phyloP scores from a whole-genome alignment of 2,888 invertebrate species.

The Cephus spinipes region DNA sequence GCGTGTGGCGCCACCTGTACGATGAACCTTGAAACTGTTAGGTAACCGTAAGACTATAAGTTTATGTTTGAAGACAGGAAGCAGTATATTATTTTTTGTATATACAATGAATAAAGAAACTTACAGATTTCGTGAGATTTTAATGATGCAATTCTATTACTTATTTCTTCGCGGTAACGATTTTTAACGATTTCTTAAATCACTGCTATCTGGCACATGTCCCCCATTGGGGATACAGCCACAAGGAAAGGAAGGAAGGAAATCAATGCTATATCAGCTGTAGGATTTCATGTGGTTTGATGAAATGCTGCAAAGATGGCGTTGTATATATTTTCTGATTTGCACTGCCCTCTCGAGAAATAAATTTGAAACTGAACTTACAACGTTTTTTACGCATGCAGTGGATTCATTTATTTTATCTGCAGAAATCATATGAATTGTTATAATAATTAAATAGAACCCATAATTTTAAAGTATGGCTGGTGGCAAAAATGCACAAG shows the following conservation, averaged over 20 bases:
- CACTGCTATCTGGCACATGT: background rate
- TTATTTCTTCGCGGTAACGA: background rate
- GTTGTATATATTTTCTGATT: background rate
- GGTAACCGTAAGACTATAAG: background rate
- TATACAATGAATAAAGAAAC: background rate
- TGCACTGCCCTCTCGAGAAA: background rate
- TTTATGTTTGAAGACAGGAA: background rate
- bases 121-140: background rate
- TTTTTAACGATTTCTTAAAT: background rate
- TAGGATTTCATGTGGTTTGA: background rate
- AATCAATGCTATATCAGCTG: background rate
- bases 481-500: conserved; percentile 65
- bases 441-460: background rate
- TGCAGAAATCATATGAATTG: background rate
- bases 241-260: background rate
- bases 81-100: background rate
- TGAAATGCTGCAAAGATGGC: background rate
- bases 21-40: background rate
- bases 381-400: background rate
- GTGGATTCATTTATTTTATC: background rate
- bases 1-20: background rate
- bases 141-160: background rate
- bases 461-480: conserved; percentile 42
- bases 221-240: no score
- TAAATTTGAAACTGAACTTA: background rate